Evolutionary conservation across 2,113 vertebrate species (phyloP), one percentile per base, ranked within the genome.

Genomic region (Melozone crissalis): DNA sequence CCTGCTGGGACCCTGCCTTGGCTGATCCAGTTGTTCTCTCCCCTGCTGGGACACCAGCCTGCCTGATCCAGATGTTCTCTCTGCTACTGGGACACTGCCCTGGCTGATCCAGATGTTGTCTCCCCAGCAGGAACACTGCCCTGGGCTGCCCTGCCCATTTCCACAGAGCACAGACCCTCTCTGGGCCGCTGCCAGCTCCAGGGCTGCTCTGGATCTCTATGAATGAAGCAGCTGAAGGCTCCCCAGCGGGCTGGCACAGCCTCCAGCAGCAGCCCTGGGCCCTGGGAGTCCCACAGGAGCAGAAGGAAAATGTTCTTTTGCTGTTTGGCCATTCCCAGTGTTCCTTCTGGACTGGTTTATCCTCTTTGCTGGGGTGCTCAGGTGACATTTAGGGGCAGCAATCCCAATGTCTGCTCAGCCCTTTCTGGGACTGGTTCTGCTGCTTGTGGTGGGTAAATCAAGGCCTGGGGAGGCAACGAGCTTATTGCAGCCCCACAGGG

Each of bases 121-220:
- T 0, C 58, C 73, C 15, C 93, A 1, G 8, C 89, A 13, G 84
- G 27, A 80, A 74, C 77, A 35, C 1, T 13, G 71, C 57, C 58
- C 67, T 39, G 51, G 7, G 47, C 52, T 65, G 83, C 86, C 67
- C 89, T 66, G 79, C 72, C 74, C 1, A 0, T 20, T n/a, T n/a
- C 49, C 92, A 76, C 3, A 0, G 18, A 63, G 55, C 55, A 7
- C 94, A 41, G 87, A 95, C 74, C 84, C 90, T 51, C 55, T 26
- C 82, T 88, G 87, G 88, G 84, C 74, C 6, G 43, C 52, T 3
- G 87, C 87, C 95, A 85, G 91, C 63, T 69, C 80, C 72, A 18
- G 68, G 46, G 63, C 76, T 74, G 72, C 8, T 74, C 22, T 31
- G 84, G 30, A 39, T 85, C 85, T 76, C 47, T 30, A 27, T 66